Base-by-base conservation (phyloP, 2,888 invertebrate genomes). In the Cantharis nigra region DNA sequence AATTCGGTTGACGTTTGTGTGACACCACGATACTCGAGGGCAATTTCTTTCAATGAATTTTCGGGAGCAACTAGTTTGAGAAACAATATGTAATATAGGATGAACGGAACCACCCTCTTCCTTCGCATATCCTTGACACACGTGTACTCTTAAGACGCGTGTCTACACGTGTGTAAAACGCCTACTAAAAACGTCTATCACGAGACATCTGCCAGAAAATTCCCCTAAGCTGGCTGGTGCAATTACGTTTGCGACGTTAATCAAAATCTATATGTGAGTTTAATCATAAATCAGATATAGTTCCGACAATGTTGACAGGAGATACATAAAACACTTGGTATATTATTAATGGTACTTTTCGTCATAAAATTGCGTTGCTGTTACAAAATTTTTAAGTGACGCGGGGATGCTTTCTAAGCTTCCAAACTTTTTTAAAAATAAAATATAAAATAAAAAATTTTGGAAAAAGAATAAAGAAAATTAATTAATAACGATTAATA, bases 81-180 rank as follows among this genome's bases (percentile, higher is more conserved):
- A 78, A 76, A 78, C 78, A 78, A 78, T 78, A 74, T 73, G 33
- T 18, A 33, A 71, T 76, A 78, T 73, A 74, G 78, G 74, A 62
- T 65, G 78, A 49, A 76, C 76, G 9, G 33, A 69, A 30, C 74
- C 83, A 82, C 83, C 83, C 83, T 81, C 83, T 83, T 83, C 81
- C 82, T 82, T 80, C 72, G 76, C 69, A 80, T 72, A 80, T 80
- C 80, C 74, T 80, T 75, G 82, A 81, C 82, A 49, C 49, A 83
- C 83, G 82, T 82, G 83, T 83, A 79, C 80, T 71, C 76, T 80
- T 72, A 80, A 79, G 81, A 81, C 83, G 83, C 82, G 83, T 82
- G 82, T 81, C 83, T 81, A 80, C 83, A 83, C 83, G 83, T 83
- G 83, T 81, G 76, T 75, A 78, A 49, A 71, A 77, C 79, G 79